A percentile compares a stretch with the other conserved stretches of the same genome.
These are phyloP conservation scores for Hoplostethus mediterraneus DNA, from an alignment of 2,797 vertebrate genomes.

Conservation along the genomic window DNA sequence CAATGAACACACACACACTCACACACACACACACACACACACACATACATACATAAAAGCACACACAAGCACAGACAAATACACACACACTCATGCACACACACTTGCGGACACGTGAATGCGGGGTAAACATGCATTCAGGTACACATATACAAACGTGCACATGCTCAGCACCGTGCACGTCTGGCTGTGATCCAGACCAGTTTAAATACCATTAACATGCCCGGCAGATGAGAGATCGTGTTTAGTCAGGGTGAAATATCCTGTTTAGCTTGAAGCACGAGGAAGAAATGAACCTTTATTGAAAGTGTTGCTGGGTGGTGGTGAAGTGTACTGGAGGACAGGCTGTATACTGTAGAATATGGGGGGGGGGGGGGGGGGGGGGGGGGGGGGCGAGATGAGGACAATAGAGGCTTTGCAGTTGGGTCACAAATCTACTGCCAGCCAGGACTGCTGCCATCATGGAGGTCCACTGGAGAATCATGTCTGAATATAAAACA, in stretches of 20 bases:
- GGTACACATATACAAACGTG: neutral
- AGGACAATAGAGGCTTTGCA: neutral
- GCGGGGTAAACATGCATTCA: neutral
- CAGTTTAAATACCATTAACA: constrained; percentile 46
- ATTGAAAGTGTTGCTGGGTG: constrained; percentile 13
- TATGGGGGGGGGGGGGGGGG: neutral
- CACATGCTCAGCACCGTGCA: neutral
- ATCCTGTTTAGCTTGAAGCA: constrained; percentile 40
- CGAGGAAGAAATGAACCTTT: constrained; percentile 52
- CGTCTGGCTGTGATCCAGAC: constrained; percentile 32
- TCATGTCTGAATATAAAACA: too few species aligned
- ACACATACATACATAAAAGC: neutral
- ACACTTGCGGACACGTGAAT: constrained; percentile 7
- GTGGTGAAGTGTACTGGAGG: constrained; percentile 3
- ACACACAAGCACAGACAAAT: neutral
- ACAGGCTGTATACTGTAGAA: neutral
- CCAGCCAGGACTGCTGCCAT: too few species aligned
- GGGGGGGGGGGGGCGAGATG: neutral
- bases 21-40: neutral
- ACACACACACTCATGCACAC: neutral
- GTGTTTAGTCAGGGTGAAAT: constrained; percentile 50
- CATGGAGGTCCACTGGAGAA: too few species aligned
- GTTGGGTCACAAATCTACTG: too few species aligned
- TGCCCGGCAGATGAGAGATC: constrained; percentile 1
- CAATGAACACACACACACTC: neutral